Conservation (phyloP, 2,888 invertebrate genomes). For the Caenorhabditis zanzibari region DNA sequence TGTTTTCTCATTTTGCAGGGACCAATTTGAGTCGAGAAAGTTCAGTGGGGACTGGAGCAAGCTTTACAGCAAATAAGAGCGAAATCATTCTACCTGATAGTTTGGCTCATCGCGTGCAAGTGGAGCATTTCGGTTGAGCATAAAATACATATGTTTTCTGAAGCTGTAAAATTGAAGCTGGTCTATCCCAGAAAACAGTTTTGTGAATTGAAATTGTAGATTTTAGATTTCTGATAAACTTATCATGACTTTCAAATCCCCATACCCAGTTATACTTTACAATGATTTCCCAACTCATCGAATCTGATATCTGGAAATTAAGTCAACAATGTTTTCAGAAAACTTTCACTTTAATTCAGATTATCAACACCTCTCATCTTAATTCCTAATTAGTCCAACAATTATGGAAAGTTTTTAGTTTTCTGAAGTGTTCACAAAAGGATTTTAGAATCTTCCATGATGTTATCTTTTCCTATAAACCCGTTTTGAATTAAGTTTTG, state of each 20-base stretch:
- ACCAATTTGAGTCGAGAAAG: neutral
- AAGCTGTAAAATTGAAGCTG: no score
- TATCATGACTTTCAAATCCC: no score
- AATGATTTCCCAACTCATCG: neutral
- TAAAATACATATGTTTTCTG: no score
- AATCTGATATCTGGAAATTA: neutral
- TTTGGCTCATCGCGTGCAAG: constrained; percentile 56
- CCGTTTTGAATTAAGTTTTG: constrained; percentile 1
- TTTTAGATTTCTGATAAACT: no score
- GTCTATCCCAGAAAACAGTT: no score
- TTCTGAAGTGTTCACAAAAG: neutral
- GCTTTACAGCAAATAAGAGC: constrained; percentile 14
- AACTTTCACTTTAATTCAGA: neutral
- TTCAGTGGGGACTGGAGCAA: neutral
- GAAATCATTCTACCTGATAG: constrained; percentile 52
- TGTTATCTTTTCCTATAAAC: neutral
- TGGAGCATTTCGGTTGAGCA: no score
- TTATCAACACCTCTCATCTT: neutral
- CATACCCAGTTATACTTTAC: no score
- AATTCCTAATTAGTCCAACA: neutral
- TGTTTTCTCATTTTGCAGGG: neutral
- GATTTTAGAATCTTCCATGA: neutral
- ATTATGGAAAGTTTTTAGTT: neutral
- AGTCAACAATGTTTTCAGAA: neutral
- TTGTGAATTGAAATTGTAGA: no score